phyloP scores from a whole-genome alignment of 2,113 vertebrate genomes.

The Ceyx cyanopectus region DNA sequence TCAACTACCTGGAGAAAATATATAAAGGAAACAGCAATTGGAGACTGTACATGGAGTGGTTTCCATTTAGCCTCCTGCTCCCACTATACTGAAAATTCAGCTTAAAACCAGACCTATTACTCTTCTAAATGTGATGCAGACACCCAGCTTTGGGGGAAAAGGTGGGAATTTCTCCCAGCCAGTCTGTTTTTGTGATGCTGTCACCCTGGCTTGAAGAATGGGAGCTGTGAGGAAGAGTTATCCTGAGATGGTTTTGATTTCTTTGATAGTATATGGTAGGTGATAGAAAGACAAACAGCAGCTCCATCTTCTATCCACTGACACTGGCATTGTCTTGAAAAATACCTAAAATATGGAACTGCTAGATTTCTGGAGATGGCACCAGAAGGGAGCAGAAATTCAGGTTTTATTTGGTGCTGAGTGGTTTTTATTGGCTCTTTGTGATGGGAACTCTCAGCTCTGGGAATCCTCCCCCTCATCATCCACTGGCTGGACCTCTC shows the following conservation, averaged over 20 bases:
- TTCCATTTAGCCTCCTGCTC: not conserved
- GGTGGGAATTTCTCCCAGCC: not conserved
- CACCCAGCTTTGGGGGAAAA: not conserved
- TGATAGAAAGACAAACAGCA: not conserved
- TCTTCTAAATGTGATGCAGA: not conserved
- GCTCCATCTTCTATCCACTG: not conserved
- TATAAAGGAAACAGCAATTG: not conserved
- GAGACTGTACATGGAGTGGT: not conserved
- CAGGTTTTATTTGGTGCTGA: not conserved
- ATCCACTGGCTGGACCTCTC: not conserved
- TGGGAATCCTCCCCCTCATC: not conserved
- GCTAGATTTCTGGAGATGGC: not conserved
- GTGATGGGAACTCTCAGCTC: not conserved
- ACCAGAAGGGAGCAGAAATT: not conserved
- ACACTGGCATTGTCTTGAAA: not conserved
- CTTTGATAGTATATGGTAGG: not conserved
- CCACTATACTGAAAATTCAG: not conserved
- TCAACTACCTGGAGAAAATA: not conserved
- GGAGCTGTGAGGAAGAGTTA: not conserved
- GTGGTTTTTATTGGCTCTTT: not conserved
- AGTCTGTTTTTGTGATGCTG: fast-evolving
- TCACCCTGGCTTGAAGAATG: not conserved
- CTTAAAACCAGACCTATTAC: not conserved
- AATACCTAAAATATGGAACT: not conserved
- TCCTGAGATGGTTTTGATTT: not conserved